Conservation (phyloP, 2,113 vertebrate genomes). For the Notothenia rossii region DNA sequence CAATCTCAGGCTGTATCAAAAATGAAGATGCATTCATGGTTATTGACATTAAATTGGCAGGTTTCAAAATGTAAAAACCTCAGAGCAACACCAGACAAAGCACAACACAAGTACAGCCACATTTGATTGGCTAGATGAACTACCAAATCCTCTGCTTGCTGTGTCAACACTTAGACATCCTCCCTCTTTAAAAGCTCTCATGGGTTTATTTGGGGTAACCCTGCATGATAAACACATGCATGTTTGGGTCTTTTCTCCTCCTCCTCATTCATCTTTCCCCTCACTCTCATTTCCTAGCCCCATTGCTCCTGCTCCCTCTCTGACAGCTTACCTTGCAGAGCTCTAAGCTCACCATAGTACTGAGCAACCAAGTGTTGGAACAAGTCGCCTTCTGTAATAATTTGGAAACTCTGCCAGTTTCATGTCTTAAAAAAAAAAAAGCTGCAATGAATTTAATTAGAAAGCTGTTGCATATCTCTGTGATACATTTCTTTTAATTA, state of each 20-base stretch:
- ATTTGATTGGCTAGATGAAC: constrained; percentile 58
- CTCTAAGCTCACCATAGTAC: constrained; percentile 71
- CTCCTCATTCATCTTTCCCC: constrained; percentile 62
- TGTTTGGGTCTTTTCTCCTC: constrained; percentile 52
- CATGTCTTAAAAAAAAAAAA: constrained; percentile 81
- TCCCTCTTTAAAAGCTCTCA: constrained; percentile 56
- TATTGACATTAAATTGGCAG: constrained; percentile 50
- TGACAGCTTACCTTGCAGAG: constrained; percentile 78
- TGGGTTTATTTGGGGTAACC: constrained; percentile 59
- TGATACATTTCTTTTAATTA: constrained; percentile 89
- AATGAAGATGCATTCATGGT: constrained; percentile 49
- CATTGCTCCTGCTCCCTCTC: constrained; percentile 47
- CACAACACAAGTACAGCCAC: constrained; percentile 24
- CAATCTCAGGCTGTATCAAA: constrained; percentile 53
- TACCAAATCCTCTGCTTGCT: constrained; percentile 45
- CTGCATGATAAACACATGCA: constrained; percentile 52
- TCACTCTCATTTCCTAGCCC: constrained; percentile 44
- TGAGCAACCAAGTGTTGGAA: constrained; percentile 80
- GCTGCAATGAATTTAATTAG: constrained; percentile 87
- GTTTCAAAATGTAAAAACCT: constrained; percentile 43
- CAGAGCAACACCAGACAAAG: constrained; percentile 44
- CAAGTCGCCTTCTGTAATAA: constrained; percentile 82
- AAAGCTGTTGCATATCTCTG: constrained; percentile 86
- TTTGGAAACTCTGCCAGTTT: constrained; percentile 82
- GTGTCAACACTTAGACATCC: constrained; percentile 55